phyloP scores from a whole-genome alignment of 2,888 invertebrate species.

The Onchidella celtica region DNA sequence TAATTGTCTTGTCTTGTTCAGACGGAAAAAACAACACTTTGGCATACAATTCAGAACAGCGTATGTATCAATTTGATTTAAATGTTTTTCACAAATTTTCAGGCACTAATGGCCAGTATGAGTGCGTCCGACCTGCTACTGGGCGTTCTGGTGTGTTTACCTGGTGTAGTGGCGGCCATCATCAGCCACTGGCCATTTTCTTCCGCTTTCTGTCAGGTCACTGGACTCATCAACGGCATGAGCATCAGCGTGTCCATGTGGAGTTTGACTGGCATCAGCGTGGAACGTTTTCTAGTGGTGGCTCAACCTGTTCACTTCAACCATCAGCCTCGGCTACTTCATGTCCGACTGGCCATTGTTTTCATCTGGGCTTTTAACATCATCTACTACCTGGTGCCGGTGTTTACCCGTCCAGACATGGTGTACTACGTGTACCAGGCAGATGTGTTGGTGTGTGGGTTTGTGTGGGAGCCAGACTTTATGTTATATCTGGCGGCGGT shows the following conservation, averaged over 20 bases:
- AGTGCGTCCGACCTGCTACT: constrained; percentile 27
- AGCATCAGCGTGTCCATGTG: constrained; percentile 36
- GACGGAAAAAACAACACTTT: too few relatives aligned
- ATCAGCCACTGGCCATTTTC: constrained; percentile 12
- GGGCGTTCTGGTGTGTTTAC: constrained; percentile 20
- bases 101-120: constrained; percentile 31
- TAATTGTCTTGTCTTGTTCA: too few relatives aligned
- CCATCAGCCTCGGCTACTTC: background rate
- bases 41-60: too few relatives aligned
- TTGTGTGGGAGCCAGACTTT: constrained; percentile 13
- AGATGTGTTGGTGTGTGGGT: constrained; percentile 20
- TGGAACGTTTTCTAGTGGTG: constrained; percentile 31
- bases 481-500: background rate
- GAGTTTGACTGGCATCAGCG: constrained; percentile 34
- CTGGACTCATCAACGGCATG: constrained; percentile 37
- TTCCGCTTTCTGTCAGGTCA: constrained; percentile 16
- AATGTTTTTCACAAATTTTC: too few relatives aligned
- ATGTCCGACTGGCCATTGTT: background rate
- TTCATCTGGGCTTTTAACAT: constrained; percentile 33
- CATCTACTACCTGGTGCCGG: constrained; percentile 3
- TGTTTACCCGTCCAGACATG: background rate
- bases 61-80: too few relatives aligned
- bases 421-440: constrained; percentile 21
- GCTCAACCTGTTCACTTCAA: background rate
- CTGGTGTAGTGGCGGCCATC: constrained; percentile 9